A percentile compares a stretch with the other conserved stretches of the same genome.
These are phyloP conservation scores for Philopotamus ludificatus DNA, from an alignment of 1,140 invertebrate genomes.

Conservation along the genomic window DNA sequence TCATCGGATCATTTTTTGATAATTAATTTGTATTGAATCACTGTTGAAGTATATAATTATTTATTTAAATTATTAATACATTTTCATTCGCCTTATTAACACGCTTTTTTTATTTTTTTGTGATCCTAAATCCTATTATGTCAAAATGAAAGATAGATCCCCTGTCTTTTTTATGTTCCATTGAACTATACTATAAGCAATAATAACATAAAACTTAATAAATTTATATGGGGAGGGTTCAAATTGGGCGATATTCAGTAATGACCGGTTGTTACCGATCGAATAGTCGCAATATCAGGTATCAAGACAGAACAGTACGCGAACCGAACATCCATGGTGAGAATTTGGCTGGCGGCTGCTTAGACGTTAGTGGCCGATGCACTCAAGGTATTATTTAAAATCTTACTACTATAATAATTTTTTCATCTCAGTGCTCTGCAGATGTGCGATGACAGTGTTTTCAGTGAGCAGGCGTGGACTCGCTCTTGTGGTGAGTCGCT, in stretches of 20 bases:
- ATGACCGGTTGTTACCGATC: slow-evolving; percentile 56
- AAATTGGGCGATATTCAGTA: slow-evolving; percentile 42
- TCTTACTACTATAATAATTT: slow-evolving; percentile 45
- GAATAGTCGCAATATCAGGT: slow-evolving; percentile 58
- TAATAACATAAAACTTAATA: slow-evolving; percentile 13
- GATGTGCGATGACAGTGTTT: slow-evolving; percentile 38
- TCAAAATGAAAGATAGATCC: too few relatives aligned
- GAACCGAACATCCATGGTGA: slow-evolving; percentile 45
- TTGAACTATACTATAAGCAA: background rate
- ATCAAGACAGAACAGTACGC: slow-evolving; percentile 52
- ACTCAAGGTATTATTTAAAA: slow-evolving; percentile 56
- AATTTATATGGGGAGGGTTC: slow-evolving; percentile 3
- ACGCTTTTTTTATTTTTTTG: background rate
- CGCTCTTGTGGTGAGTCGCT: slow-evolving; percentile 35
- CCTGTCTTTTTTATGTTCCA: too few relatives aligned
- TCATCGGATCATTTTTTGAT: background rate
- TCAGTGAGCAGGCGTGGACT: slow-evolving; percentile 24
- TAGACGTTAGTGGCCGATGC: slow-evolving; percentile 50
- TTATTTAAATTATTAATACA: background rate
- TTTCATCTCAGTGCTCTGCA: slow-evolving; percentile 47
- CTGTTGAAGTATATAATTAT: too few relatives aligned
- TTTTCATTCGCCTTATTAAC: background rate
- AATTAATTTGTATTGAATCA: too few relatives aligned
- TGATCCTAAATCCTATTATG: background rate
- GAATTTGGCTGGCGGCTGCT: slow-evolving; percentile 53